Percentiles rank a stretch among this genome's conserved stretches.
phyloP scores from a whole-genome alignment of 2,113 vertebrate species.

The Oophaga pumilio region DNA sequence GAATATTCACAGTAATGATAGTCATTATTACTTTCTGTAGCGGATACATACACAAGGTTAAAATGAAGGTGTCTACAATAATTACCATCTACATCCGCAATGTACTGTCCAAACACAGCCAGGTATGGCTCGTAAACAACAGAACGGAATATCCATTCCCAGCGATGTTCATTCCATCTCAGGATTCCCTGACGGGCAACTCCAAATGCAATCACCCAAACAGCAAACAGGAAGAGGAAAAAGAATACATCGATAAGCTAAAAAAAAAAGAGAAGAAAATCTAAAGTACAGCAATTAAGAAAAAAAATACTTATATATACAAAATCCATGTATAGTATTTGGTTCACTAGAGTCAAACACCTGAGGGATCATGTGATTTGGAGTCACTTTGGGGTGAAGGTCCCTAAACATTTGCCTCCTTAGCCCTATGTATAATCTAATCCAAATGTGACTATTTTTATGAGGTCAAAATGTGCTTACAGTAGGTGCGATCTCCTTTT shows the following conservation, averaged over 20 bases:
- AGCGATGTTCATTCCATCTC: slow-evolving; percentile 76
- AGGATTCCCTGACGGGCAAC: slow-evolving; percentile 80
- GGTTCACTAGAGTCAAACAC: too few species aligned
- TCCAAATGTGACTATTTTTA: background rate
- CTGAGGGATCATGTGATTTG: too few species aligned
- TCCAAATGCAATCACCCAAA: slow-evolving; percentile 81
- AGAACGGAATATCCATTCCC: slow-evolving; percentile 80
- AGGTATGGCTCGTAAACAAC: slow-evolving; percentile 80
- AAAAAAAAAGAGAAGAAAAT: slow-evolving; percentile 32
- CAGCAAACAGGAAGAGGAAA: slow-evolving; percentile 81
- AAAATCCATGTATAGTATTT: background rate
- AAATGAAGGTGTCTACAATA: background rate
- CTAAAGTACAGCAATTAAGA: accelerated
- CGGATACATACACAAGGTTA: background rate
- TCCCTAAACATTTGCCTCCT: too few species aligned
- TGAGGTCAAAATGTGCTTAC: background rate
- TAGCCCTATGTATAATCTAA: background rate
- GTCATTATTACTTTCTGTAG: background rate
- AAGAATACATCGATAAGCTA: slow-evolving; percentile 81
- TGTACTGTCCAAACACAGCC: slow-evolving; percentile 81
- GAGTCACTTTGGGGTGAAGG: too few species aligned
- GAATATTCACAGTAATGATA: background rate
- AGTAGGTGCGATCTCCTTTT: background rate
- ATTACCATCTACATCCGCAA: slow-evolving; percentile 77
- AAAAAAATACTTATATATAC: background rate